A percentile compares a stretch with the other conserved stretches of the same genome.
Evolutionary conservation across 2,888 invertebrate genomes (phyloP).

Genomic region (Euphydryas editha): DNA sequence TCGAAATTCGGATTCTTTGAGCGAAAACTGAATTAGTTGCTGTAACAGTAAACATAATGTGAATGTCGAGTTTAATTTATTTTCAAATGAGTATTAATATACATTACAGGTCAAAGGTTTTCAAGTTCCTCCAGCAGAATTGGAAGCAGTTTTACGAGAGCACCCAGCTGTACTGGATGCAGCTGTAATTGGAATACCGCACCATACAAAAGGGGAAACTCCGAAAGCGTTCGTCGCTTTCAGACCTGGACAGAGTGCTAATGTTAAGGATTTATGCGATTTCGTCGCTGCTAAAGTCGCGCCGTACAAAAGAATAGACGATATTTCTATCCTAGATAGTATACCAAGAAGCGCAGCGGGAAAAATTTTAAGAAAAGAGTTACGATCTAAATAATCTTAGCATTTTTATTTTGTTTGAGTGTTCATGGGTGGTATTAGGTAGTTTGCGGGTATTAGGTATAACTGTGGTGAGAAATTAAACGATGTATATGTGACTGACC

Average conservation of each 20-base stretch:
- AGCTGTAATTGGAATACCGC: constrained; percentile 92
- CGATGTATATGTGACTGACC: too few relatives aligned
- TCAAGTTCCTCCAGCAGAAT: constrained; percentile 95
- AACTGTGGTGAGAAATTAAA: too few relatives aligned
- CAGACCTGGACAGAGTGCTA: constrained; percentile 53
- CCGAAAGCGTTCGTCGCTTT: constrained; percentile 90
- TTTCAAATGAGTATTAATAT: constrained; percentile 36
- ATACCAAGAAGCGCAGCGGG: constrained; percentile 91
- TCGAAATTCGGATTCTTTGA: too few relatives aligned
- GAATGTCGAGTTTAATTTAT: too few relatives aligned
- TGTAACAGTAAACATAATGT: too few relatives aligned
- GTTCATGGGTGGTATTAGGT: too few relatives aligned
- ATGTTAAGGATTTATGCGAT: constrained; percentile 83
- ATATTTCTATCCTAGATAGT: constrained; percentile 86
- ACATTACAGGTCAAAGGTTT: constrained; percentile 84
- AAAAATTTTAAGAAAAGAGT: constrained; percentile 88
- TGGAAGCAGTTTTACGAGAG: constrained; percentile 89
- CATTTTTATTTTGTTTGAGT: background rate
- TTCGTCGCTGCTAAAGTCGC: constrained; percentile 89
- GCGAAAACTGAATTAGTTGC: too few relatives aligned
- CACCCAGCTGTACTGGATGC: constrained; percentile 91
- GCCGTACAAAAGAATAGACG: constrained; percentile 88
- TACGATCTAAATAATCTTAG: constrained; percentile 73
- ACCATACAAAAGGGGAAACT: constrained; percentile 88
- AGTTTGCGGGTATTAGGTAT: too few relatives aligned